A percentile compares a stretch with the other conserved stretches of the same genome.
phyloP scores from a whole-genome alignment of 1,140 invertebrate genomes.

The Drosophila nigrodunni region DNA sequence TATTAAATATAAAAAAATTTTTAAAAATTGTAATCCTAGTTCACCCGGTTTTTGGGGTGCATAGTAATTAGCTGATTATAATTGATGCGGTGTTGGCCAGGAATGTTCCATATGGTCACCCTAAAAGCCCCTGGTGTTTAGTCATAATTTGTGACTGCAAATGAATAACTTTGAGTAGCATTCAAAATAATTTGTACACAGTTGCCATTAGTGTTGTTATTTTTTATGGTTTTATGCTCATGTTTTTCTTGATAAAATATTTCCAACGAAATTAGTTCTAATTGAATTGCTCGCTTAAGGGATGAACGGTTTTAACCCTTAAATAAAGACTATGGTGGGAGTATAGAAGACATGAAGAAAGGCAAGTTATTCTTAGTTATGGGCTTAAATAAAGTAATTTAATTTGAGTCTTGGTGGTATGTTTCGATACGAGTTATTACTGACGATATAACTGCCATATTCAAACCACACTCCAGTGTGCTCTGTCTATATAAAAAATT shows the following conservation, averaged over 20 bases:
- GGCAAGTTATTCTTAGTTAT: not conserved
- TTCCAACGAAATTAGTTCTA: constrained; percentile 24
- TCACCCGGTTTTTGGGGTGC: constrained; percentile 19
- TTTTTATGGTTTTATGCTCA: constrained; percentile 45
- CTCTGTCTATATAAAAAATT: not conserved
- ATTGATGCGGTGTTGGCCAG: constrained; percentile 31
- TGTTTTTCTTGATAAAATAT: constrained; percentile 39
- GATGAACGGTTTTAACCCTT: constrained; percentile 40
- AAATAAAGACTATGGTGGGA: not conserved
- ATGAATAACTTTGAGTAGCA: constrained; percentile 31
- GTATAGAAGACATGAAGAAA: not conserved
- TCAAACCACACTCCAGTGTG: too few species aligned
- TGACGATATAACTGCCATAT: too few species aligned
- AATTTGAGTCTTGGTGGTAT: not conserved
- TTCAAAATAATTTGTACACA: constrained; percentile 37
- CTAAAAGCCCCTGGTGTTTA: constrained; percentile 34
- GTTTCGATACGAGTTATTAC: not conserved
- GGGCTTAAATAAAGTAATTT: not conserved
- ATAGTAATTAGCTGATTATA: constrained; percentile 43
- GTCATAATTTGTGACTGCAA: constrained; percentile 51
- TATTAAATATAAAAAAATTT: not conserved
- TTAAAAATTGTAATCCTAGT: constrained; percentile 7
- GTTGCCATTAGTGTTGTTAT: constrained; percentile 37
- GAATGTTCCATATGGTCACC: constrained; percentile 54
- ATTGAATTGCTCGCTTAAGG: constrained; percentile 38